phyloP scores from a whole-genome alignment of 92 coral and sea anemone genomes.

The Phenganax marumi region DNA sequence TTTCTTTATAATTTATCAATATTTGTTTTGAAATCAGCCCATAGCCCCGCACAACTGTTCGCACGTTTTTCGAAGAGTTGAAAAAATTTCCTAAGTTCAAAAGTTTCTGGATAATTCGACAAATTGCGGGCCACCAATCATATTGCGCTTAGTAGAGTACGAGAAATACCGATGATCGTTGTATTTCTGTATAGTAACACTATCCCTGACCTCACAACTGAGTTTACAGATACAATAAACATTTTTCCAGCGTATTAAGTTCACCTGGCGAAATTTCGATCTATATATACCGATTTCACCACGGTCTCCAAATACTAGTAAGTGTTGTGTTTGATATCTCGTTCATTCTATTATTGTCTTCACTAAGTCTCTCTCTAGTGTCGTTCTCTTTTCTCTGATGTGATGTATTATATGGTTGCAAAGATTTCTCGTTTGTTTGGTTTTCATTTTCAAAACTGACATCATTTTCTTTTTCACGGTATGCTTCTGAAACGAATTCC shows the following conservation, averaged over 20 bases:
- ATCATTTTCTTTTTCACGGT: conserved; percentile 9
- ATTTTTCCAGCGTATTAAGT: not conserved
- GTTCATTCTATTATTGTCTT: not conserved
- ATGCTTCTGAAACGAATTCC: not conserved
- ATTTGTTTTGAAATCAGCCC: too few relatives aligned
- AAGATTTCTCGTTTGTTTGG: not conserved
- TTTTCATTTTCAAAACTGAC: not conserved
- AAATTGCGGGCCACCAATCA: too few relatives aligned
- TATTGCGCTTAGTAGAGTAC: too few relatives aligned
- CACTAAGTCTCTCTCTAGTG: not conserved
- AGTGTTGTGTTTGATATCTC: not conserved
- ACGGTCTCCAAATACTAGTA: conserved; percentile 20
- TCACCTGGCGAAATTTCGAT: too few relatives aligned
- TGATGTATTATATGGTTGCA: not conserved
- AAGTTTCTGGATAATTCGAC: too few relatives aligned
- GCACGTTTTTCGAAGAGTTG: too few relatives aligned
- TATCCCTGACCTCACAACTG: too few relatives aligned
- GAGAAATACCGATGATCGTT: too few relatives aligned
- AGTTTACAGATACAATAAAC: not conserved
- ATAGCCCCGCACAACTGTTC: too few relatives aligned
- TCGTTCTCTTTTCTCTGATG: not conserved
- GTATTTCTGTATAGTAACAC: too few relatives aligned
- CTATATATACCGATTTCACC: not conserved
- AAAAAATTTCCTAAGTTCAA: too few relatives aligned
- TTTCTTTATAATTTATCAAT: not conserved